Base-by-base conservation (phyloP, 2,797 vertebrate species). In the Siniperca scherzeri region DNA sequence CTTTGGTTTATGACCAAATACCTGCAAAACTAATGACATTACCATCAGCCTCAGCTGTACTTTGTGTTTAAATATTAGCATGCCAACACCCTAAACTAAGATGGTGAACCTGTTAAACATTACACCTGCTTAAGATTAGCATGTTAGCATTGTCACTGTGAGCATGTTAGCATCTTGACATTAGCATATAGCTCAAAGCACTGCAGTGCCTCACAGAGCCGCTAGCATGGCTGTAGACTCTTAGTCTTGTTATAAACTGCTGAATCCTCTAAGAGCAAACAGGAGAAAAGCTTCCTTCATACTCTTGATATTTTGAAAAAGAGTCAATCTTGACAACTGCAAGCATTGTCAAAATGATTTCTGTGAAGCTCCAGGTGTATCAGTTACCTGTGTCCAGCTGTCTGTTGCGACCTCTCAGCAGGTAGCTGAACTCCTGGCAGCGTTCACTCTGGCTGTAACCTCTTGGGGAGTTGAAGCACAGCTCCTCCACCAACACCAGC, bases 341-440 rank as follows among this genome's bases (percentile, higher is more conserved):
- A 48, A 6, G 22, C 44, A 17, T 25, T 22, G 7, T 36, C 3
- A 59, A 19, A 57, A 44, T 12, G 4, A 64, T 60, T 40, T 6
- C 21, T 27, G 44, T 57, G 33, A 40, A 16, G 16, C 44, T 48
- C 25, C 46, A 36, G 52, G 57, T 74, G 82, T n/a, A 40, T n/a
- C n/a, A 1, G 80, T 94, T 93, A 98, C 97, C 97, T 96, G 97
- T 70, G 21, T 98, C 96, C 2, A 94, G 78, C 76, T 92, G 96
- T 67, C 96, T 88, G 69, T 94, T 96, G 52, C 94, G 94, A 38
- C 95, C 96, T 60, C 96, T 94, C 80, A 97, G 78, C 87, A 97
- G 88, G 93, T 97, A 95, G 83, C 88, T 96, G 94, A 98, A 97
- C 90, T 98, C 97, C 90, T 96, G 94, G 94, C 97, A 98, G 90